These are phyloP conservation scores for Potamarius usumacintae DNA, from an alignment of 2,113 vertebrate species.

Conservation along the genomic window DNA sequence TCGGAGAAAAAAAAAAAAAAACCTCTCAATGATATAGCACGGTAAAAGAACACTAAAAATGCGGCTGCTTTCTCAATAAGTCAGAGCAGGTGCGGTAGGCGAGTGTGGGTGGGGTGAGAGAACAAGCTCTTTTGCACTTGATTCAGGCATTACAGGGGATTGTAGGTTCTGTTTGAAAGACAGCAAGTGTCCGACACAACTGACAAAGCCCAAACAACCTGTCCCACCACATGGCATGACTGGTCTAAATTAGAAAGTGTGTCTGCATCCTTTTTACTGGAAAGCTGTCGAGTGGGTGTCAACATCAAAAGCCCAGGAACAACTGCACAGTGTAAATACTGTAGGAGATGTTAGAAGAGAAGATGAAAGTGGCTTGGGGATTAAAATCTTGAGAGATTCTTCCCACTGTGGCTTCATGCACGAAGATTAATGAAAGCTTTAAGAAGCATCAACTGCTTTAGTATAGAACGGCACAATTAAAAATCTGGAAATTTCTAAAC, in stretches of 20 bases:
- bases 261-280: constrained; percentile 40
- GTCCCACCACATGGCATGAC: constrained; percentile 51
- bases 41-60: neutral
- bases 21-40: too few species aligned
- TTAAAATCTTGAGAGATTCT: constrained; percentile 49
- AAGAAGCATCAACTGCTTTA: constrained; percentile 56
- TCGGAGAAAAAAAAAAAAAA: neutral
- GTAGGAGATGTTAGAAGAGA: constrained; percentile 54
- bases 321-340: constrained; percentile 49
- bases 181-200: constrained; percentile 50
- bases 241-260: constrained; percentile 51
- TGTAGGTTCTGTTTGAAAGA: constrained; percentile 3
- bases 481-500: neutral
- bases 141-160: constrained; percentile 39
- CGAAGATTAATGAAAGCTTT: constrained; percentile 49
- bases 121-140: constrained; percentile 32
- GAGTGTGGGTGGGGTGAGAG: neutral
- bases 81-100: constrained; percentile 18
- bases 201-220: constrained; percentile 45
- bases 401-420: constrained; percentile 56
- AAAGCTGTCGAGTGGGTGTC: constrained; percentile 32
- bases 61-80: neutral
- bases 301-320: constrained; percentile 46
- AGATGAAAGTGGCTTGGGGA: constrained; percentile 48
- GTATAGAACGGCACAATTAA: neutral